Conservation (phyloP, 2,888 invertebrate genomes). For the Meiosimyza decipiens region DNA sequence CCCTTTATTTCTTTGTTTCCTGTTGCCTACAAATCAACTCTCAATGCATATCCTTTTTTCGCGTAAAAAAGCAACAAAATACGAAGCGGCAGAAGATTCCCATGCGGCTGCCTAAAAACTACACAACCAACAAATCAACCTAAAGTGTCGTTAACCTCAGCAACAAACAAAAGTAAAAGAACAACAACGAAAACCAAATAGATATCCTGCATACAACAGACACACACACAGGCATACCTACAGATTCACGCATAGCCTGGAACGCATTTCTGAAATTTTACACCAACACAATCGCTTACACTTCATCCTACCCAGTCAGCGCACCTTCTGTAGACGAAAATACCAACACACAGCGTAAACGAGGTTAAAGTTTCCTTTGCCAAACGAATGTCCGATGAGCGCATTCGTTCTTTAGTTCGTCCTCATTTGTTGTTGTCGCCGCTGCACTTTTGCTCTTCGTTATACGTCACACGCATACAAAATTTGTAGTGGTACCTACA, state of each 20-base stretch:
- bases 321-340: conserved; percentile 10
- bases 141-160: conserved; percentile 33
- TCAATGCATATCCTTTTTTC: conserved; percentile 1
- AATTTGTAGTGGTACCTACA: conserved; percentile 21
- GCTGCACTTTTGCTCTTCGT: conserved; percentile 14
- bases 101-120: conserved; percentile 20
- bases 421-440: conserved; percentile 9
- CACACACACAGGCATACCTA: conserved; percentile 6
- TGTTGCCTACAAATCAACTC: not conserved
- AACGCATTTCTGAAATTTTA: not conserved
- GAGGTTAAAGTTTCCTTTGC: conserved; percentile 26
- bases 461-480: conserved; percentile 34
- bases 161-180: conserved; percentile 56
- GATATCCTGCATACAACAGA: not conserved
- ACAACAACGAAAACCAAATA: not conserved
- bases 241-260: conserved; percentile 1
- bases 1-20: conserved; percentile 1
- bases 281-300: too few relatives aligned
- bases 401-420: conserved; percentile 9
- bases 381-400: not conserved
- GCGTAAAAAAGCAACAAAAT: not conserved
- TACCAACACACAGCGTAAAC: conserved; percentile 15
- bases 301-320: too few relatives aligned
- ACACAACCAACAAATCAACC: conserved; percentile 26
- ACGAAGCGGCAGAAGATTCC: too few relatives aligned